These are phyloP conservation scores for Delphinapterus leucas DNA, from an alignment of 2,113 vertebrate species.

Conservation along the genomic window DNA sequence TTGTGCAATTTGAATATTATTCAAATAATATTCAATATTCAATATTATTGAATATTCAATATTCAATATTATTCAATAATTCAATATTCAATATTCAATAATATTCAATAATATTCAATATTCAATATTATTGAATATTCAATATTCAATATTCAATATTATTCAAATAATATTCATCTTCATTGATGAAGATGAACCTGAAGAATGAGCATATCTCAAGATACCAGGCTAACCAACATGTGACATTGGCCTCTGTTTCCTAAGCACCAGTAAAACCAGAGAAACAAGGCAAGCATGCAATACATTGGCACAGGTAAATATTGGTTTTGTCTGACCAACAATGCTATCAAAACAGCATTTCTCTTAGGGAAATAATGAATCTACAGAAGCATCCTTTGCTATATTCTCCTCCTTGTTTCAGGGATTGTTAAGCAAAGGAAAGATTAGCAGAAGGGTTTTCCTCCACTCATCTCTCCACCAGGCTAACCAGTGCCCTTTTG, in stretches of 20 bases:
- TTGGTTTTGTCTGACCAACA: neutral
- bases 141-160: too few relatives aligned
- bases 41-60: too few relatives aligned
- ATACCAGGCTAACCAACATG: accelerated
- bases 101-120: too few relatives aligned
- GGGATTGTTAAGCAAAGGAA: neutral
- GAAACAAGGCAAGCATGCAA: neutral
- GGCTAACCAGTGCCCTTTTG: neutral
- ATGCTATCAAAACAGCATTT: neutral
- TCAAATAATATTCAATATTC: too few relatives aligned
- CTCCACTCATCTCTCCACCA: neutral
- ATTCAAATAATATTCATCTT: too few relatives aligned
- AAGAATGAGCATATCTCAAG: neutral
- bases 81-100: too few relatives aligned
- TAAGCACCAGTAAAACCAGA: neutral
- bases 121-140: too few relatives aligned
- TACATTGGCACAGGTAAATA: neutral
- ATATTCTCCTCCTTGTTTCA: neutral
- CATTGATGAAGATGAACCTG: neutral
- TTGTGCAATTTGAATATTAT: too few relatives aligned
- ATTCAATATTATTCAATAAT: too few relatives aligned
- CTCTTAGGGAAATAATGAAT: neutral
- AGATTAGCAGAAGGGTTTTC: neutral
- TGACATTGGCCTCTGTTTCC: neutral
- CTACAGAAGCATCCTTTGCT: neutral